A percentile compares a stretch with the other conserved stretches of the same genome.
These are phyloP conservation scores for Eurypyga helias DNA, from an alignment of 2,113 vertebrate genomes.

Conservation along the genomic window DNA sequence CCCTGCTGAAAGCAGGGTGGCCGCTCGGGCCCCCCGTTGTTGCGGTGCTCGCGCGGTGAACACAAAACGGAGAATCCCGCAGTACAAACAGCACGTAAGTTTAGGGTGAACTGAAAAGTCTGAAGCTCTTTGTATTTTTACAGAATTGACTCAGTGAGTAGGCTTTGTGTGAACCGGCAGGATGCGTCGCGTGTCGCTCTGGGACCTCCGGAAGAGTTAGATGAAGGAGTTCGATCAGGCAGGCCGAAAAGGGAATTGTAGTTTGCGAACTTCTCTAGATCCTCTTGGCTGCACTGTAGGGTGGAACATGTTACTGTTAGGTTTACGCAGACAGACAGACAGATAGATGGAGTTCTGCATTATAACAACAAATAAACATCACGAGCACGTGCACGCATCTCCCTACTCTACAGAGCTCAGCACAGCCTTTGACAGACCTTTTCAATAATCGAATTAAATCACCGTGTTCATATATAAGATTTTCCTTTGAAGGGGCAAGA, in stretches of 20 bases:
- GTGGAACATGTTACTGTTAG: background rate
- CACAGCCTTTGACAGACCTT: background rate
- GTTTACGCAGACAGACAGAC: background rate
- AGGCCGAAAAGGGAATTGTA: background rate
- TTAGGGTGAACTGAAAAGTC: background rate
- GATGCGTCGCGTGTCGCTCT: background rate
- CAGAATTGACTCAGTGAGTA: background rate
- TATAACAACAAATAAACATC: background rate
- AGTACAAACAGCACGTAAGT: background rate
- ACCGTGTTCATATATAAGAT: background rate
- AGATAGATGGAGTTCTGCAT: background rate
- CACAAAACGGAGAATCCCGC: background rate
- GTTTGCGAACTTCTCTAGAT: background rate
- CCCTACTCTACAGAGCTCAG: background rate
- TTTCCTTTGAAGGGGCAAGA: background rate
- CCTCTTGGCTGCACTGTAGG: background rate
- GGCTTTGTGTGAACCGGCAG: background rate
- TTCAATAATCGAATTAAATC: background rate
- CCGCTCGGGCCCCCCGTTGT: background rate
- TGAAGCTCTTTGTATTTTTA: background rate
- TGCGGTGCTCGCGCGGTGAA: background rate
- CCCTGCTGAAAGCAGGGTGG: background rate
- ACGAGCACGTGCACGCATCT: accelerated
- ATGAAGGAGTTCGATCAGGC: background rate
- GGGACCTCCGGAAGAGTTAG: background rate